A percentile compares a stretch with the other conserved stretches of the same genome.
Conservation (phyloP, 2,888 invertebrate genomes). For the Ormia ochracea region DNA sequence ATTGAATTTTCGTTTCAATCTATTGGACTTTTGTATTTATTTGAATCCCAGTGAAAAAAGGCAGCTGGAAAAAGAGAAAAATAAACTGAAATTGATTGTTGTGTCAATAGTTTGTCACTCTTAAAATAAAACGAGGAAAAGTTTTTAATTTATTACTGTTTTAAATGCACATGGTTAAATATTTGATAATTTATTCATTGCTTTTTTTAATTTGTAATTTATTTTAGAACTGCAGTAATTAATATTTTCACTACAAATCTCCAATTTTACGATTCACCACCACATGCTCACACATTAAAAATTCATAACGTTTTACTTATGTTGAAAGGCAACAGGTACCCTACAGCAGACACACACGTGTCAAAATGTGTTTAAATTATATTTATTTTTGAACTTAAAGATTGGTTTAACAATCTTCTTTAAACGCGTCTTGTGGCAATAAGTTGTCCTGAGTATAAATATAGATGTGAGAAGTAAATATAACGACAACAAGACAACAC, state of each 20-base stretch:
- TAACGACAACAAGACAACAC: too few relatives aligned
- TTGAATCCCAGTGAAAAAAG: neutral
- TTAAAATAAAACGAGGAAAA: neutral
- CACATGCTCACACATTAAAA: neutral
- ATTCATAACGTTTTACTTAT: neutral
- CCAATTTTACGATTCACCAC: neutral
- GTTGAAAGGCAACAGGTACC: too few relatives aligned
- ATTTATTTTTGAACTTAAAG: too few relatives aligned
- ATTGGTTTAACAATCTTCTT: too few relatives aligned
- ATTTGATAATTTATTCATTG: neutral
- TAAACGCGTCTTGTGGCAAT: too few relatives aligned
- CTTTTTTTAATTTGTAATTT: neutral
- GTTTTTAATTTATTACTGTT: slow-evolving; percentile 31
- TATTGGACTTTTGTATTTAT: slow-evolving; percentile 31
- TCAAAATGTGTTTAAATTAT: too few relatives aligned
- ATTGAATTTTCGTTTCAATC: slow-evolving; percentile 37
- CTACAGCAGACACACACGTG: too few relatives aligned
- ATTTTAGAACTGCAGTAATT: neutral
- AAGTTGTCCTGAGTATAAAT: too few relatives aligned
- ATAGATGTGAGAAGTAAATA: too few relatives aligned
- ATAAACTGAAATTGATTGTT: slow-evolving; percentile 58
- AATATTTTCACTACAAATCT: neutral
- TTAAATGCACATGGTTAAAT: neutral
- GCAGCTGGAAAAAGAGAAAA: neutral
- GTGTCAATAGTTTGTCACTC: slow-evolving; percentile 60